Base-by-base conservation (phyloP, 2,113 vertebrate genomes). In the Ibidorhyncha struthersii region DNA sequence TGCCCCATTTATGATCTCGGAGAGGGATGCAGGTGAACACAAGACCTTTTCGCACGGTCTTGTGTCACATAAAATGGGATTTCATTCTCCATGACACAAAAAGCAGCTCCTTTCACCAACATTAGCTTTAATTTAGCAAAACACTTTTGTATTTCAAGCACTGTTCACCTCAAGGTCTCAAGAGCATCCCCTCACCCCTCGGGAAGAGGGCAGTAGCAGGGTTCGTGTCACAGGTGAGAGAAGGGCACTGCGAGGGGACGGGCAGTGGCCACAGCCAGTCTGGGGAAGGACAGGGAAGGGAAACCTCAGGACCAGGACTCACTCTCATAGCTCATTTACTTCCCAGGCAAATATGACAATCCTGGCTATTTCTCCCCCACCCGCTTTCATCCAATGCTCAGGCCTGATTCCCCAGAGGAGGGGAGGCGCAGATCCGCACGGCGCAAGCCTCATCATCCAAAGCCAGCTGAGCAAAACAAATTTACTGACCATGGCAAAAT, bases 201-300 rank as follows among this genome's bases (percentile, higher is more conserved):
- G 13, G 62, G 22, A 21, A 16, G 12, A 16, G 58, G 62, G n/a
- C 18, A 67, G 56, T 0, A 36, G 29, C 30, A 4, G 8, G 19
- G 69, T 16, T 22, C 0, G 0, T 18, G 45, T 12, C 58, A 20
- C 32, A 0, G 3, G 11, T 2, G 16, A 32, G 30, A 30, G 56
- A 50, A 21, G 34, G 56, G 41, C 59, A 22, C n/a, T 4, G 22
- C 1, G 5, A 80, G 26, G n/a, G 29, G 22, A 50, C 29, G n/a
- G 19, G 21, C 26, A n/a, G 32, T 1, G 5, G 32, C 38, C 11
- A 3, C 34, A 59, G 61, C 16, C 34, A 6, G 47, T 1, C 47
- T 14, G 40, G 63, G 50, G 50, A 63, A 50, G 55, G 41, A 49
- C 32, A 45, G 17, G 21, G 22, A 56, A 47, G 20, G 40, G 66